These are phyloP conservation scores for Drosophila orena DNA, from an alignment of 1,140 invertebrate genomes.

Conservation along the genomic window DNA sequence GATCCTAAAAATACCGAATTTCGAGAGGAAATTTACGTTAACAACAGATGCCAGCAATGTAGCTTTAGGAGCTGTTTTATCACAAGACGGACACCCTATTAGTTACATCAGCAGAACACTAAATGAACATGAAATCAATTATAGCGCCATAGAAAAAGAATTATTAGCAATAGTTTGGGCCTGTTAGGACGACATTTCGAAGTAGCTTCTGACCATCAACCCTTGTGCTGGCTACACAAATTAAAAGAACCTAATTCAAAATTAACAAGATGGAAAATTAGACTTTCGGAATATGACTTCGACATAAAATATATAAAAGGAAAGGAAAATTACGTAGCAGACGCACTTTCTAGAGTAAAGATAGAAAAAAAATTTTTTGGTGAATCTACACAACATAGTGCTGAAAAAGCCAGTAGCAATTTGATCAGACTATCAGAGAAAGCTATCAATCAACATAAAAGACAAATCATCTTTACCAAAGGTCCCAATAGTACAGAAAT, in stretches of 20 bases:
- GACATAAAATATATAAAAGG: not conserved
- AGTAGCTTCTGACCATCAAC: slow-evolving; percentile 8
- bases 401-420: too few species aligned
- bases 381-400: too few species aligned
- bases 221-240: not conserved
- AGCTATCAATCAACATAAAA: too few species aligned
- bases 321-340: not conserved
- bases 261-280: not conserved
- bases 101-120: slow-evolving; percentile 3
- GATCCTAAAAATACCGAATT: too few species aligned
- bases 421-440: too few species aligned
- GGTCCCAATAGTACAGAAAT: too few species aligned
- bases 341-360: not conserved
- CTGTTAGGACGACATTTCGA: slow-evolving; percentile 3
- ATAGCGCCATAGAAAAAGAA: slow-evolving; percentile 3
- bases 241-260: slow-evolving; percentile 1
- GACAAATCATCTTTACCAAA: too few species aligned
- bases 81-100: not conserved
- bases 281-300: not conserved
- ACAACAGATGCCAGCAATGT: slow-evolving; percentile 6
- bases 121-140: slow-evolving; percentile 3
- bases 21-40: not conserved
- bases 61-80: not conserved
- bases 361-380: too few species aligned
- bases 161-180: slow-evolving; percentile 10